These are phyloP conservation scores for Myotis vivesi DNA, from an alignment of 2,797 vertebrate species.

Conservation along the genomic window DNA sequence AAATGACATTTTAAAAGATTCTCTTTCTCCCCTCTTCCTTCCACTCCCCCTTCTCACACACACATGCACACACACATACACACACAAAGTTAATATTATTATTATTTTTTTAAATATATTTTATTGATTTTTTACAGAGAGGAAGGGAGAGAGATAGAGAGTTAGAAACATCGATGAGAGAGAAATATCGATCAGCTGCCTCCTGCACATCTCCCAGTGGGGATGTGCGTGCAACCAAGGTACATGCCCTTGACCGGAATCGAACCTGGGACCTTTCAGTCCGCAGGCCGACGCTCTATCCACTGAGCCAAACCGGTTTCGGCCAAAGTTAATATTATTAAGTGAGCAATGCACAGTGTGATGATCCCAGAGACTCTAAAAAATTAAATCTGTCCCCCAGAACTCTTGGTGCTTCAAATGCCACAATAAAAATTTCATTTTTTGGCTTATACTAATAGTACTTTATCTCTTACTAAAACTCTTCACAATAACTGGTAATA, in stretches of 20 bases:
- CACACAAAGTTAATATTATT: background rate
- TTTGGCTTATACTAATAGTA: background rate
- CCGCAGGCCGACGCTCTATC: too few relatives aligned
- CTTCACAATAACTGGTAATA: background rate
- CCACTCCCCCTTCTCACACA: too few relatives aligned
- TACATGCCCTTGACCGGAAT: too few relatives aligned
- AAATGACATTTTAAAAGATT: conserved; percentile 14
- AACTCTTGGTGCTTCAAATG: background rate
- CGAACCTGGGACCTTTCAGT: too few relatives aligned
- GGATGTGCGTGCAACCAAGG: too few relatives aligned
- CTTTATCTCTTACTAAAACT: background rate
- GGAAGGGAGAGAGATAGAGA: too few relatives aligned
- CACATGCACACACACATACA: background rate
- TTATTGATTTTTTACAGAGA: too few relatives aligned
- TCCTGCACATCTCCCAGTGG: too few relatives aligned
- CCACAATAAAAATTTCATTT: background rate
- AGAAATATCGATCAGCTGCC: too few relatives aligned
- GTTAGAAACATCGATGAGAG: too few relatives aligned
- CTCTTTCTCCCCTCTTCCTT: background rate
- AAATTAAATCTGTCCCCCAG: background rate
- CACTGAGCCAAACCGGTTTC: too few relatives aligned
- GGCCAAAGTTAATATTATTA: background rate
- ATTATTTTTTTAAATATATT: too few relatives aligned
- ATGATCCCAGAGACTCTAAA: conserved; percentile 31
- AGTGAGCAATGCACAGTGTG: background rate